phyloP scores from a whole-genome alignment of 2,797 vertebrate genomes.

The Aeoliscus strigatus region DNA sequence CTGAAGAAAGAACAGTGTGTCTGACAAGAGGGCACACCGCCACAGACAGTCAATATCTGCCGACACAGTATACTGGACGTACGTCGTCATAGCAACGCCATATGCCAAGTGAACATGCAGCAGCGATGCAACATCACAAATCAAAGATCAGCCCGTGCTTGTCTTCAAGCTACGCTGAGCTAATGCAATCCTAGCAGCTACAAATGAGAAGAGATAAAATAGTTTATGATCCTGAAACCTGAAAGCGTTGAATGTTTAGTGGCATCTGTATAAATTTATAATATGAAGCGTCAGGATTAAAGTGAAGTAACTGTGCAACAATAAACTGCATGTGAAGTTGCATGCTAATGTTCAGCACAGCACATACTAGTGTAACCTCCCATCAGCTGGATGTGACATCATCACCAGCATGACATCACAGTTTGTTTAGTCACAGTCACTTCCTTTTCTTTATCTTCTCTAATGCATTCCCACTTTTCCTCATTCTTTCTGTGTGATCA shows the following conservation, averaged over 20 bases:
- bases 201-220: too few relatives aligned
- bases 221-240: too few relatives aligned
- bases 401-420: conserved; percentile 35
- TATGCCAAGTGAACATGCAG: background rate
- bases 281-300: too few relatives aligned
- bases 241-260: too few relatives aligned
- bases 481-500: too few relatives aligned
- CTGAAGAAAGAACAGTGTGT: conserved; percentile 9
- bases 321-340: too few relatives aligned
- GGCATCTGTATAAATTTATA: too few relatives aligned
- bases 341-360: background rate
- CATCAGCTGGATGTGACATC: conserved; percentile 9
- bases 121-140: conserved; percentile 1
- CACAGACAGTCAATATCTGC: conserved; percentile 2
- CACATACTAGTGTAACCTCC: background rate
- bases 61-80: conserved; percentile 1
- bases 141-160: background rate
- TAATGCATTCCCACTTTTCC: background rate
- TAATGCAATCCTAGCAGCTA: too few relatives aligned
- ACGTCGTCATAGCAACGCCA: background rate
- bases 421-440: conserved; percentile 19
- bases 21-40: conserved; percentile 19
- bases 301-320: too few relatives aligned
- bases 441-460: conserved; percentile 13
- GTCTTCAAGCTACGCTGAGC: too few relatives aligned